Percentiles rank a stretch among this genome's conserved stretches.
Conservation (phyloP, 2,797 vertebrate species). For the Gambusia yucatana region DNA sequence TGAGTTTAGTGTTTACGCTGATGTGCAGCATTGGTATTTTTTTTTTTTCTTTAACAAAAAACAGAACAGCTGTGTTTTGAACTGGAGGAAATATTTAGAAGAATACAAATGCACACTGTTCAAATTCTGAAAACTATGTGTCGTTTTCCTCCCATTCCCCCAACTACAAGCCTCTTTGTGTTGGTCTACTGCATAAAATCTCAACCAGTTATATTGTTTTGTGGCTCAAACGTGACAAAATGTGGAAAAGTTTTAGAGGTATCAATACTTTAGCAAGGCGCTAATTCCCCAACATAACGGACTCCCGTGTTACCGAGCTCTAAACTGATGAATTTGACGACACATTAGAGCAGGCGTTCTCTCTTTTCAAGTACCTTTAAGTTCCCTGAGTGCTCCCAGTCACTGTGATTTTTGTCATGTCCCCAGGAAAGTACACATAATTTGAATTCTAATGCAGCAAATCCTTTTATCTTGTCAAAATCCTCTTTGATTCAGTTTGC, state of each 20-base stretch:
- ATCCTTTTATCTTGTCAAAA: conserved; percentile 78
- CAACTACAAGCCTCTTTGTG: not conserved
- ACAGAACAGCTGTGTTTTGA: not conserved
- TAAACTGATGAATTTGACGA: conserved; percentile 32
- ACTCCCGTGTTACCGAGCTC: conserved; percentile 11
- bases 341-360: conserved; percentile 40
- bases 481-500: conserved; percentile 69
- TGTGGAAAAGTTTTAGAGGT: not conserved
- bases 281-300: conserved; percentile 10
- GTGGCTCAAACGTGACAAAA: not conserved
- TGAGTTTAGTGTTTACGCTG: not conserved
- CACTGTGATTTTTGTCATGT: conserved; percentile 53
- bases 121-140: not conserved
- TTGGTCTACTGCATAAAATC: not conserved
- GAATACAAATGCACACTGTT: not conserved
- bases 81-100: not conserved
- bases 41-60: not conserved
- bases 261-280: conserved; percentile 2
- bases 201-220: not conserved
- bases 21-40: not conserved
- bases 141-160: not conserved
- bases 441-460: conserved; percentile 71
- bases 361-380: conserved; percentile 60
- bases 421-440: conserved; percentile 66
- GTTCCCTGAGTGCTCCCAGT: conserved; percentile 59